phyloP scores from a whole-genome alignment of 2,113 vertebrate genomes.

The Notothenia rossii region DNA sequence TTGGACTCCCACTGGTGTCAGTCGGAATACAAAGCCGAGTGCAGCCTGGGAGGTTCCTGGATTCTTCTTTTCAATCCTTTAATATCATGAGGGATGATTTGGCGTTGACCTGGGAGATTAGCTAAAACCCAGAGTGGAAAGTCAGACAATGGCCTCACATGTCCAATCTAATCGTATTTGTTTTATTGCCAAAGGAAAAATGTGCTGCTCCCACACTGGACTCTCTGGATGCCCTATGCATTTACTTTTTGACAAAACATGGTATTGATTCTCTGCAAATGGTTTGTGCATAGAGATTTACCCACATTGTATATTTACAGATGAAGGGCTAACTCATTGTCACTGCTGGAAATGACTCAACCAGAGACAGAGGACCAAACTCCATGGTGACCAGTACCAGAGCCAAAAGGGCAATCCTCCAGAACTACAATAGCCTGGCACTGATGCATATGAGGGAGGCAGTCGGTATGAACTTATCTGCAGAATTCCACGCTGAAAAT shows the following conservation, averaged over 20 bases:
- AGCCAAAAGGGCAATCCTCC: slow-evolving; percentile 62
- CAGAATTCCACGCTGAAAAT: slow-evolving; percentile 62
- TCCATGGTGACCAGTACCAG: slow-evolving; percentile 26
- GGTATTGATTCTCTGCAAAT: slow-evolving; percentile 55
- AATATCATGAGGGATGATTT: slow-evolving; percentile 68
- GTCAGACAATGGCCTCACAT: slow-evolving; percentile 55
- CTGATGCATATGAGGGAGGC: slow-evolving; percentile 35
- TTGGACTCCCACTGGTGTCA: slow-evolving; percentile 51
- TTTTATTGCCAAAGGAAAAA: slow-evolving; percentile 44
- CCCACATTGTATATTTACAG: slow-evolving; percentile 54
- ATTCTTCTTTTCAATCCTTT: slow-evolving; percentile 58
- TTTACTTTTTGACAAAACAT: slow-evolving; percentile 39
- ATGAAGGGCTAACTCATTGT: slow-evolving; percentile 52
- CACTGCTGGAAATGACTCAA: slow-evolving; percentile 58
- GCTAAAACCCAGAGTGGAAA: slow-evolving; percentile 47
- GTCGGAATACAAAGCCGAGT: slow-evolving; percentile 9
- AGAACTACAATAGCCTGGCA: slow-evolving; percentile 63
- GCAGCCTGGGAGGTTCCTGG: slow-evolving; percentile 48
- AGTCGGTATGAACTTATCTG: slow-evolving; percentile 69
- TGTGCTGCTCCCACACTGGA: slow-evolving; percentile 10
- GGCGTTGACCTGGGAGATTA: slow-evolving; percentile 71
- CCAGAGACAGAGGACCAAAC: slow-evolving; percentile 44
- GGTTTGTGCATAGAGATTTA: slow-evolving; percentile 62
- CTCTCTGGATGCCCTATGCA: background rate
- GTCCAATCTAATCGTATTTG: slow-evolving; percentile 63